Evolutionary conservation across 2,797 vertebrate genomes (phyloP).

Genomic region (Merluccius polli): DNA sequence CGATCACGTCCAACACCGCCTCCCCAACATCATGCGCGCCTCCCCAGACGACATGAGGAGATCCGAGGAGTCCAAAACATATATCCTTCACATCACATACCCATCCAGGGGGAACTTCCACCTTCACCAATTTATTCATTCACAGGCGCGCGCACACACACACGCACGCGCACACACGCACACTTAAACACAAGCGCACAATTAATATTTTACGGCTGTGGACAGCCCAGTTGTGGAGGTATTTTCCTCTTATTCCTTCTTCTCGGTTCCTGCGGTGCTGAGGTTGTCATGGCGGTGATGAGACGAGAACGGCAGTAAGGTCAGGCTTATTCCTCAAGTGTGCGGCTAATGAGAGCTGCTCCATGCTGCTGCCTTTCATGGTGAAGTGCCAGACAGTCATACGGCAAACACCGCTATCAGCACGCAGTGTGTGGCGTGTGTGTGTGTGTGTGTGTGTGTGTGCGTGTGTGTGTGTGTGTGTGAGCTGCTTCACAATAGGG

Average conservation of each 20-base stretch:
- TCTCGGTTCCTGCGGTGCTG: conserved; percentile 4
- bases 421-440: neutral
- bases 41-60: conserved; percentile 29
- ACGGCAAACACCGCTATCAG: conserved; percentile 49
- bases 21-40: conserved; percentile 43
- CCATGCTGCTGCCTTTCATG: conserved; percentile 33
- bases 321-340: conserved; percentile 45
- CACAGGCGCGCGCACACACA: no score
- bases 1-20: conserved; percentile 33
- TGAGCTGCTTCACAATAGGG: conserved; percentile 54
- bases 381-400: conserved; percentile 39
- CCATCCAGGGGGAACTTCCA: conserved; percentile 41
- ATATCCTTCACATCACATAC: conserved; percentile 58
- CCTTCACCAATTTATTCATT: conserved; percentile 39
- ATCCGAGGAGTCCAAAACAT: conserved; percentile 48
- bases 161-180: no score
- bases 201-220: neutral
- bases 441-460: no score
- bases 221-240: neutral
- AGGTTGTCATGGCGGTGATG: conserved; percentile 16
- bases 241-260: neutral
- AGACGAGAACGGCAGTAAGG: conserved; percentile 35
- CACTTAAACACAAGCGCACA: neutral
- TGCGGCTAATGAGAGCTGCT: conserved; percentile 52
- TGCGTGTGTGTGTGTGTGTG: conserved; percentile 20